phyloP scores from a whole-genome alignment of 2,888 invertebrate genomes.

The Iphiclides podalirius region DNA sequence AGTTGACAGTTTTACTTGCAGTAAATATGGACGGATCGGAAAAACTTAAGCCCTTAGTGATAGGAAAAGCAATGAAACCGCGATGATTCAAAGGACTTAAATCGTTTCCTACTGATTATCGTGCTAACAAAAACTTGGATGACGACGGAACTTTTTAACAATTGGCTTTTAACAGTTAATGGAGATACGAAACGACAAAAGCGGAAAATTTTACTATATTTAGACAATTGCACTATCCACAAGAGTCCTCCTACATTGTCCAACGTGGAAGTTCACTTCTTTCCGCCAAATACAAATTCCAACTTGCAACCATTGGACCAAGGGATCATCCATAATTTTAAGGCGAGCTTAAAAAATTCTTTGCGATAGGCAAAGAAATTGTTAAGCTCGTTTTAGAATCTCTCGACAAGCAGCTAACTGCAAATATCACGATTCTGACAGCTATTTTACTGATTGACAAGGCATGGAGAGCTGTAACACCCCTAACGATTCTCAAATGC shows the following conservation, averaged over 20 bases:
- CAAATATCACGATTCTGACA: conserved; percentile 28
- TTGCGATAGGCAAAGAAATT: conserved; percentile 21
- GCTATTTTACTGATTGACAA: conserved; percentile 28
- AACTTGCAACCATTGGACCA: conserved; percentile 27
- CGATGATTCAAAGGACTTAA: conserved; percentile 27
- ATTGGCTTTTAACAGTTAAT: conserved; percentile 20
- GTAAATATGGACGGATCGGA: conserved; percentile 29
- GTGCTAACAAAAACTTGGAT: conserved; percentile 27
- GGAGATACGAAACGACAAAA: conserved; percentile 19
- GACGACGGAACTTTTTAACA: conserved; percentile 20
- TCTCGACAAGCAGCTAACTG: conserved; percentile 27
- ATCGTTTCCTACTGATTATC: conserved; percentile 26
- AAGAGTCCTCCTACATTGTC: conserved; percentile 27
- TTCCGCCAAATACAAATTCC: conserved; percentile 27
- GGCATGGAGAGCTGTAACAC: conserved; percentile 28
- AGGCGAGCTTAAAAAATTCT: neutral
- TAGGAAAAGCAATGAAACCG: conserved; percentile 30
- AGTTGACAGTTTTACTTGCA: conserved; percentile 28
- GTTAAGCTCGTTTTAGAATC: conserved; percentile 15
- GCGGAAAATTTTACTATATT: conserved; percentile 23
- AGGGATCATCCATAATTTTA: conserved; percentile 26
- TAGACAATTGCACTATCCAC: conserved; percentile 27
- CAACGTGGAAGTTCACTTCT: conserved; percentile 26
- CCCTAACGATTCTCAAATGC: conserved; percentile 28
- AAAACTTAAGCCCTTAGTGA: conserved; percentile 29